A percentile compares a stretch with the other conserved stretches of the same genome.
phyloP scores from a whole-genome alignment of 2,797 vertebrate genomes.

The Oceanodroma leucorhoa region DNA sequence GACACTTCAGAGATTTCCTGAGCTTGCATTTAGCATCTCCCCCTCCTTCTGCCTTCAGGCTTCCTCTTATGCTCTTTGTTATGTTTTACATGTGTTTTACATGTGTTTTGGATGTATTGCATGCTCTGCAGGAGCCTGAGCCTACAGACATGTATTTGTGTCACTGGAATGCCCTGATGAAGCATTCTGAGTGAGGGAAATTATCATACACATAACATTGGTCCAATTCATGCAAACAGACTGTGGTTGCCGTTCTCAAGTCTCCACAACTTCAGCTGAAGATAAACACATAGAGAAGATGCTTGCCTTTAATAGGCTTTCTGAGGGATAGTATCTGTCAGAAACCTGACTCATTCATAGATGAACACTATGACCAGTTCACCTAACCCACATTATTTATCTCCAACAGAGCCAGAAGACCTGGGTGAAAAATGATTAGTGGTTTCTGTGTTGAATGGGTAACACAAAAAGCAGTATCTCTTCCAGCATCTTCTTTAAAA shows the following conservation, averaged over 20 bases:
- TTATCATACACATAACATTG: background rate
- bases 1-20: background rate
- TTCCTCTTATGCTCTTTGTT: background rate
- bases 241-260: background rate
- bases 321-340: background rate
- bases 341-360: background rate
- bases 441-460: background rate
- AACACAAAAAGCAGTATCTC: background rate
- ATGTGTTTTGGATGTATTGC: background rate
- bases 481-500: background rate
- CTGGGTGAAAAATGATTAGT: background rate
- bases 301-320: background rate
- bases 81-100: background rate
- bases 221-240: background rate
- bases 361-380: background rate
- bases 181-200: background rate
- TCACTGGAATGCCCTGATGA: background rate
- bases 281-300: background rate
- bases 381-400: background rate
- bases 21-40: background rate
- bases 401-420: background rate
- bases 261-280: accelerated
- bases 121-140: background rate
- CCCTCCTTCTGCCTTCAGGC: background rate
- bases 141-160: background rate